Base-by-base conservation (phyloP, 2,888 invertebrate genomes). In the Julus scanicus region DNA sequence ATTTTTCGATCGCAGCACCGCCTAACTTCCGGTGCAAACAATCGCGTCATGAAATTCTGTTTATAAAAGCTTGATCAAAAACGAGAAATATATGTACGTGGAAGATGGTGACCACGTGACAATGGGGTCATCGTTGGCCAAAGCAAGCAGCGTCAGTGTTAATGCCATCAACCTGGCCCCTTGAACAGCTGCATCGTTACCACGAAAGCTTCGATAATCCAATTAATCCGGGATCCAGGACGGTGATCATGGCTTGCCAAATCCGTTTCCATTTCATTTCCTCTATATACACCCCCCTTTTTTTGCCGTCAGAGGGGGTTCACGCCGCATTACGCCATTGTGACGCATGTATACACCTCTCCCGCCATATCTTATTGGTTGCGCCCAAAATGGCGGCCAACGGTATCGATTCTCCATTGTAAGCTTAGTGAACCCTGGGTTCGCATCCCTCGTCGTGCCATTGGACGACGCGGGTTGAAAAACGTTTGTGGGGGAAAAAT, bases 301-400 rank as follows among this genome's bases (percentile, higher is more conserved):
- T 85, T 85, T 40, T 37, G 17, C 84, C 44, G 44, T 84, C 84
- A 40, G 40, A 84, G 40, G 29, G 20, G 85, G 49, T 48, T 85
- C 83, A 88, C 63, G 53, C 89, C 89, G 87, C 89, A 89, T 87
- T 89, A 89, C 89, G 15, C 63, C 63, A 57, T 17, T 13, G 17
- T 57, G 63, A 63, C 63, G 63, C 63, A 63, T 71, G 71, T 29
- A 44, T 44, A 44, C 29, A 20, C 71, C 17, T 11, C 29, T 29
- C 71, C 71, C 71, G 11, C 11, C 29, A 11, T 9, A 8, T 29
- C 29, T 71, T 29, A 71, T 71, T 71, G 71, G 71, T 71, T 29
- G 71, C 29, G 29, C 29, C 71, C 71, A 71, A 71, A 71, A 71
- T 71, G 71, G 71, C 71, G 71, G 71, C 71, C 71, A 71, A 71